A percentile compares a stretch with the other conserved stretches of the same genome.
These are phyloP conservation scores for Ochropleura plecta DNA, from an alignment of 2,888 invertebrate species.

Conservation along the genomic window DNA sequence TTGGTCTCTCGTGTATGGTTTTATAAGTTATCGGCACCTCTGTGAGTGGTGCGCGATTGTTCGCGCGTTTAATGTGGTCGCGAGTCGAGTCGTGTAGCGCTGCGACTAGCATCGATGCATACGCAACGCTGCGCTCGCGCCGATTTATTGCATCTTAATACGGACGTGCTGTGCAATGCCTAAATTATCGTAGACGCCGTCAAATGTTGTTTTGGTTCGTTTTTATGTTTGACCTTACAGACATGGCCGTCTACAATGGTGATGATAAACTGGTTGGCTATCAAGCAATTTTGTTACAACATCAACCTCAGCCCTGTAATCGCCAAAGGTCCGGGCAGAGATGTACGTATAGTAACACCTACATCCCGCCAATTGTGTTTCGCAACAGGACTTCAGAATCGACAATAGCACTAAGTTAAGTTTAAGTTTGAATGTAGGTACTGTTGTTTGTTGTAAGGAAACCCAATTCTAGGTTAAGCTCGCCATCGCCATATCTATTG, in stretches of 20 bases:
- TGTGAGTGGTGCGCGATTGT: conserved; percentile 72
- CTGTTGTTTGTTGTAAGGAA: too few relatives aligned
- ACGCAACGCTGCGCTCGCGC: conserved; percentile 47
- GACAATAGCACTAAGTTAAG: not conserved
- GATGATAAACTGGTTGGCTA: not conserved
- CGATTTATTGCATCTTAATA: conserved; percentile 65
- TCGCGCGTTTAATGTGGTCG: conserved; percentile 71
- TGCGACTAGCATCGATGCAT: conserved; percentile 64
- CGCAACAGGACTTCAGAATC: not conserved
- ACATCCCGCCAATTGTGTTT: not conserved
- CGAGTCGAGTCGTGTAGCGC: conserved; percentile 61
- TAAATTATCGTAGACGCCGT: conserved; percentile 51
- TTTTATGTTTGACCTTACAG: conserved; percentile 19
- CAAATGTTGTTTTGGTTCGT: conserved; percentile 15
- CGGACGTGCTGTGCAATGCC: conserved; percentile 58
- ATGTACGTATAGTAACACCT: not conserved
- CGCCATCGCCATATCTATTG: too few relatives aligned
- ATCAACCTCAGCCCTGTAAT: not conserved
- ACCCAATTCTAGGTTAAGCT: too few relatives aligned
- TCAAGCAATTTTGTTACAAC: not conserved
- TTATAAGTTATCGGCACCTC: conserved; percentile 85
- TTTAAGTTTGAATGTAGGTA: too few relatives aligned
- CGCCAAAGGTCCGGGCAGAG: too few relatives aligned
- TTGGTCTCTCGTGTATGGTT: conserved; percentile 74
- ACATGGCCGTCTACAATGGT: not conserved